A percentile compares a stretch with the other conserved stretches of the same genome.
Conservation (phyloP, 2,113 vertebrate genomes). For the Sapayoa aenigma region DNA sequence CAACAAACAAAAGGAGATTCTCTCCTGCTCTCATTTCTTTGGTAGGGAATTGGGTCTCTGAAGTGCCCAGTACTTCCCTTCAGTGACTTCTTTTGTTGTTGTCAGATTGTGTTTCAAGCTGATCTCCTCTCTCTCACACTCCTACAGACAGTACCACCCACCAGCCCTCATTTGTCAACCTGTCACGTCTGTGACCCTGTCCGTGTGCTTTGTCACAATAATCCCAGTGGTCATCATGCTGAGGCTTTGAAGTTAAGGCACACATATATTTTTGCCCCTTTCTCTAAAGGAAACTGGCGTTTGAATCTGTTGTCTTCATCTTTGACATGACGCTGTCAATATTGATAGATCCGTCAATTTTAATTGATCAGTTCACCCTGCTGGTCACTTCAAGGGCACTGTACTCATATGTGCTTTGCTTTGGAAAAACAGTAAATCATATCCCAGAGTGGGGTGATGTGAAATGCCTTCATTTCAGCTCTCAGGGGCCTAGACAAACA, state of each 20-base stretch:
- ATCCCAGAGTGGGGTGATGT: background rate
- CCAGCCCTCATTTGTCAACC: constrained; percentile 41
- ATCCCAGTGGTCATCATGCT: background rate
- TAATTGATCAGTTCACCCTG: background rate
- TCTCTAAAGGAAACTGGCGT: background rate
- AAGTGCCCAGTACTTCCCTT: constrained; percentile 30
- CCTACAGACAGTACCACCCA: constrained; percentile 25
- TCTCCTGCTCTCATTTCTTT: constrained; percentile 6
- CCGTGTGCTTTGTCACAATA: constrained; percentile 40
- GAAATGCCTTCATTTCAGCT: background rate
- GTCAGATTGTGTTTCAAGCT: constrained; percentile 56
- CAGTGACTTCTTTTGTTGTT: constrained; percentile 50
- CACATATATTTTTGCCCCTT: constrained; percentile 28
- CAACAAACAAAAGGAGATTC: constrained; percentile 40
- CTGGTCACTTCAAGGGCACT: background rate
- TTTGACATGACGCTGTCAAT: background rate
- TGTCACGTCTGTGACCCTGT: constrained; percentile 3
- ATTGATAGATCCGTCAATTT: constrained; percentile 5
- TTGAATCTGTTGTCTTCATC: background rate
- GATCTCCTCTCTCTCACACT: constrained; percentile 51
- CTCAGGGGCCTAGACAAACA: constrained; percentile 30
- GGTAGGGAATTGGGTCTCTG: background rate
- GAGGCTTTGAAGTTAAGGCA: constrained; percentile 46
- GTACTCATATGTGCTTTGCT: background rate
- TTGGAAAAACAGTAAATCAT: background rate